Conservation (phyloP, 2,888 invertebrate species). For the Orthonychiurus folsomi region DNA sequence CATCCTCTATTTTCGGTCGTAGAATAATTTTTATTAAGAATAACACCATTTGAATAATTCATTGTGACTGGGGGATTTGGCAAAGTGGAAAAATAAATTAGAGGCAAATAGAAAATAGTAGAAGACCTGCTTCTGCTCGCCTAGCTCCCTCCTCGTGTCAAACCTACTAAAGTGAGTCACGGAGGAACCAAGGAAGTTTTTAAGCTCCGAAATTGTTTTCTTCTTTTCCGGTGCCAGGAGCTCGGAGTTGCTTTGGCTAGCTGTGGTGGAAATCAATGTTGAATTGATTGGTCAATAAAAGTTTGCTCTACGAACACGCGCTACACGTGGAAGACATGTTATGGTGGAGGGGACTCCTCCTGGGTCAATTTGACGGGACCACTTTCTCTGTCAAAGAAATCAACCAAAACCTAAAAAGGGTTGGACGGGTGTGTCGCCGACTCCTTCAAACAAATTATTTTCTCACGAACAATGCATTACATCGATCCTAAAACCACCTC, state of each 20-base stretch:
- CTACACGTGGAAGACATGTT: too few species aligned
- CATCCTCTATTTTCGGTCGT: neutral
- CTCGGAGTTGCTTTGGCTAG: neutral
- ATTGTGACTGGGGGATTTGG: neutral
- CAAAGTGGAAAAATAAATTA: neutral
- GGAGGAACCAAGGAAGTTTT: too few species aligned
- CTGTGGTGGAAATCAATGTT: neutral
- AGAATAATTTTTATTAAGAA: neutral
- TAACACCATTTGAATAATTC: constrained; percentile 1
- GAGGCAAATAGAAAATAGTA: too few species aligned
- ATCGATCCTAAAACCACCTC: too few species aligned
- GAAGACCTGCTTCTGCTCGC: too few species aligned
- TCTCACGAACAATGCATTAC: too few species aligned
- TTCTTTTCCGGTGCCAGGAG: neutral
- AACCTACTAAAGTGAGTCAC: too few species aligned
- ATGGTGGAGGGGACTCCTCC: neutral
- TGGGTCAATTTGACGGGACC: neutral
- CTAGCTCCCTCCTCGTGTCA: too few species aligned
- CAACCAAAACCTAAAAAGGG: neutral
- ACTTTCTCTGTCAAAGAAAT: neutral
- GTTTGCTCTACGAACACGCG: too few species aligned
- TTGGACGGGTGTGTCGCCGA: neutral
- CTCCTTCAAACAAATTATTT: neutral
- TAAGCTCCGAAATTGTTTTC: too few species aligned
- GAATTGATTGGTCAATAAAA: neutral